Conservation (phyloP, 37 sponge, comb jelly and placozoan species). For the Spongilla lacustris region DNA sequence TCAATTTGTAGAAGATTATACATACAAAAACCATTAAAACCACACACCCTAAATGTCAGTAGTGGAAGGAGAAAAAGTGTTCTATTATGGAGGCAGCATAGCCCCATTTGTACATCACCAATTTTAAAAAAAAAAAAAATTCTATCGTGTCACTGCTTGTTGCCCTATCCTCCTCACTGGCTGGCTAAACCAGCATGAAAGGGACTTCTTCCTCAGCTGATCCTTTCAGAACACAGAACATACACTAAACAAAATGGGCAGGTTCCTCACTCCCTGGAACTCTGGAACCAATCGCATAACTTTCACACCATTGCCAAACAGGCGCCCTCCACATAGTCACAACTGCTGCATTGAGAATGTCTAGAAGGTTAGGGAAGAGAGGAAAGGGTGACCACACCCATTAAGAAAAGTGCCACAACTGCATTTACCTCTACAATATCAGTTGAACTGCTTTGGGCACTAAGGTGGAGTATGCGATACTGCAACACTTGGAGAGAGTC, state of each 20-base stretch:
- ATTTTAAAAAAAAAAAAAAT: too few relatives aligned
- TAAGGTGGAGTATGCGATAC: not conserved
- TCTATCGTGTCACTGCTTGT: not conserved
- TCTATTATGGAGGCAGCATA: too few relatives aligned
- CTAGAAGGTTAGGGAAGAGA: not conserved
- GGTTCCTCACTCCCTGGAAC: slow-evolving; percentile 36
- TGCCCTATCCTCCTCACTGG: too few relatives aligned
- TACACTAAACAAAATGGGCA: slow-evolving; percentile 67
- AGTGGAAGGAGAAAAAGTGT: too few relatives aligned
- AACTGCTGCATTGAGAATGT: not conserved
- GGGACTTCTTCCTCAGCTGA: slow-evolving; percentile 16
- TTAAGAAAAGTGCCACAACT: too few relatives aligned
- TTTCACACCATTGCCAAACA: not conserved
- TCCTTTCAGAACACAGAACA: slow-evolving; percentile 50
- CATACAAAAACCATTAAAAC: too few relatives aligned
- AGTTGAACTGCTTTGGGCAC: not conserved
- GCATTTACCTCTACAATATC: not conserved
- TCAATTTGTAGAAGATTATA: too few relatives aligned
- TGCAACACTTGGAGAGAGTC: slow-evolving; percentile 19
- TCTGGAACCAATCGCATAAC: slow-evolving; percentile 10
- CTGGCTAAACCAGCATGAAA: slow-evolving; percentile 3
- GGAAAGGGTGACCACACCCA: not conserved
- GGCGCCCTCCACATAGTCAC: not conserved
- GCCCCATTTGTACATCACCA: too few relatives aligned
- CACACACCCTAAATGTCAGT: too few relatives aligned